Conservation (phyloP, 2,888 invertebrate species). For the Drosophila borealis region DNA sequence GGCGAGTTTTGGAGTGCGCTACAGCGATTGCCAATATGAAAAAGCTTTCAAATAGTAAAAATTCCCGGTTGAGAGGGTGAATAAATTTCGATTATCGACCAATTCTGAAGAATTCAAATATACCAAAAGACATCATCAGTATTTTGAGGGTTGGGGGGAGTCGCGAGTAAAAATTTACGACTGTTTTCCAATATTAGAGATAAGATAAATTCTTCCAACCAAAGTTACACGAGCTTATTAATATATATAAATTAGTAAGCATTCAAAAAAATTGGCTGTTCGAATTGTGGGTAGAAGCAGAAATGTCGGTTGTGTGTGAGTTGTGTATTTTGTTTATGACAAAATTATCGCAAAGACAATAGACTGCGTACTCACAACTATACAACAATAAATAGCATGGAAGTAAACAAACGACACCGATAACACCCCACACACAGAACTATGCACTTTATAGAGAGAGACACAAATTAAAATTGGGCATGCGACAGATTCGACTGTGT, state of each 20-base stretch:
- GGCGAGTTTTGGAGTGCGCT: conserved; percentile 30
- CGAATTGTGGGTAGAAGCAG: not conserved
- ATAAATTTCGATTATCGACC: no score
- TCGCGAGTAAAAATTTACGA: no score
- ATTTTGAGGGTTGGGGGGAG: no score
- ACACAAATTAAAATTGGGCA: conserved; percentile 43
- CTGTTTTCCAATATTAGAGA: no score
- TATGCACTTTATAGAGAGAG: conserved; percentile 29
- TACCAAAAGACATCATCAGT: no score
- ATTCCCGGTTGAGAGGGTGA: no score
- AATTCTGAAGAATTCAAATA: no score
- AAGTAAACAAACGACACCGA: conserved; percentile 49
- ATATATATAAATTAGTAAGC: not conserved
- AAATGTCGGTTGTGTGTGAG: conserved; percentile 8
- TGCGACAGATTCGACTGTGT: conserved; percentile 10
- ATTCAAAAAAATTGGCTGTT: not conserved
- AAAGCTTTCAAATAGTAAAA: not conserved
- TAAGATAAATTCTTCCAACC: no score
- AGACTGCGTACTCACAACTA: conserved; percentile 19
- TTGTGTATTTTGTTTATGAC: conserved; percentile 38
- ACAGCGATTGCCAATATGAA: conserved; percentile 7
- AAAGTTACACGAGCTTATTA: no score
- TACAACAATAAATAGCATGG: conserved; percentile 43
- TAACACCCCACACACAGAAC: conserved; percentile 41
- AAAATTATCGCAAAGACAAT: conserved; percentile 70